Evolutionary conservation across 30 jellyfish, hydroid and myxozoan genomes (phyloP).

Genomic region (Turritopsis rubra): DNA sequence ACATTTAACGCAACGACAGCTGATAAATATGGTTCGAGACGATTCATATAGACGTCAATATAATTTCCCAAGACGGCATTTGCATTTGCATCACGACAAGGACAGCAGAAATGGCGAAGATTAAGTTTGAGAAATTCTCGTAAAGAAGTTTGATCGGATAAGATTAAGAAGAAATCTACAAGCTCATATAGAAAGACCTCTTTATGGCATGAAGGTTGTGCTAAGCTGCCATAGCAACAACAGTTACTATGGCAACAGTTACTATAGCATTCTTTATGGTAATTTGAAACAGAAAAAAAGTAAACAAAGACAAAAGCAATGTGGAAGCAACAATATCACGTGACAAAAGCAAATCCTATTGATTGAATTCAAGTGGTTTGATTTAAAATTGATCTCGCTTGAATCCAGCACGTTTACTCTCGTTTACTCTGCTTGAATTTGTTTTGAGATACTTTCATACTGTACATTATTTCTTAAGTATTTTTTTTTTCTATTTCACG

Average conservation of each 20-base stretch:
- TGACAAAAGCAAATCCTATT: not conserved
- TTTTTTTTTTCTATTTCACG: too few relatives aligned
- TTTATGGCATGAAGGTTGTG: not conserved
- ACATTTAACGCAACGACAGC: constrained; percentile 10
- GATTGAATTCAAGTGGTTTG: not conserved
- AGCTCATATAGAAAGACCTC: too few relatives aligned
- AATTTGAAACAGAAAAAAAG: not conserved
- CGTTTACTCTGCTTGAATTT: too few relatives aligned
- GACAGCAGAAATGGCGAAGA: constrained; percentile 6
- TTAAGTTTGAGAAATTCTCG: not conserved
- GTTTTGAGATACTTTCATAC: too few relatives aligned
- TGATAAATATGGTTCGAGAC: not conserved
- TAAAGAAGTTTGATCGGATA: not conserved
- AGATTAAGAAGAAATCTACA: not conserved
- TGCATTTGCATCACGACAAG: constrained; percentile 2
- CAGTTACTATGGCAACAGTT: not conserved
- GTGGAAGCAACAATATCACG: not conserved
- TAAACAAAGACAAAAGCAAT: not conserved
- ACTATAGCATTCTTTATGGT: not conserved
- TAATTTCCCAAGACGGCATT: not conserved
- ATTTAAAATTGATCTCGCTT: too few relatives aligned
- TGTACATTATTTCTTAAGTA: too few relatives aligned
- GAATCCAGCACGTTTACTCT: too few relatives aligned
- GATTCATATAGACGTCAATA: not conserved
- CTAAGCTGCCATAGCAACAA: not conserved